phyloP scores from a whole-genome alignment of 2,113 vertebrate genomes.

The Rhipidura dahli region DNA sequence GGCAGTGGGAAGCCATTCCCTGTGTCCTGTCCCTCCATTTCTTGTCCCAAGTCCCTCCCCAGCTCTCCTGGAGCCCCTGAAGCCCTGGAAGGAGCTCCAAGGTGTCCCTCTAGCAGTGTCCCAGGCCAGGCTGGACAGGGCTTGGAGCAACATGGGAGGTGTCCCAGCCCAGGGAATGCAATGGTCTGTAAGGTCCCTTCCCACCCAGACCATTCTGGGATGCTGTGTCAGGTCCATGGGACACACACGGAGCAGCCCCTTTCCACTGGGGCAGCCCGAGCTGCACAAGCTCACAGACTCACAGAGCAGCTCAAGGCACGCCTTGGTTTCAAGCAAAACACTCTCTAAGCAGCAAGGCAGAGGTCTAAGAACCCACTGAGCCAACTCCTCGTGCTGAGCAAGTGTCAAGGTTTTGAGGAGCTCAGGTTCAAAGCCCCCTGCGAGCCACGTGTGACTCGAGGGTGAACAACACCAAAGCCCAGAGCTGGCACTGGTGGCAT shows the following conservation, averaged over 20 bases:
- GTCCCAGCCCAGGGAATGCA: background rate
- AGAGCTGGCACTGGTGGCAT: background rate
- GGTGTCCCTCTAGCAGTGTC: rapidly evolving
- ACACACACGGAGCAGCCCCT: background rate
- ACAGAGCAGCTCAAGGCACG: background rate
- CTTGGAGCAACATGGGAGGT: rapidly evolving
- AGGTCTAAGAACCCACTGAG: background rate
- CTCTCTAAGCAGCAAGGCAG: background rate
- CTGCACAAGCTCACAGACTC: background rate
- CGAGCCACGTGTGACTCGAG: background rate
- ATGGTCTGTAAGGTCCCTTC: background rate
- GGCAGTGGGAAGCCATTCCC: background rate
- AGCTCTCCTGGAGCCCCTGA: background rate
- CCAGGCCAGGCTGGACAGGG: rapidly evolving
- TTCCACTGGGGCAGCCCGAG: too few species aligned
- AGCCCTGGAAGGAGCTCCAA: rapidly evolving
- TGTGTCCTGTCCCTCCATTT: background rate
- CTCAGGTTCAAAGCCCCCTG: background rate
- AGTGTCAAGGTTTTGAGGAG: background rate
- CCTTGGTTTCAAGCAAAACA: background rate
- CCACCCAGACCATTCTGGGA: background rate
- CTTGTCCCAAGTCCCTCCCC: background rate
- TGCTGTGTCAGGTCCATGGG: background rate
- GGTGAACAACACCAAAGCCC: background rate
- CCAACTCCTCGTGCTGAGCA: background rate